phyloP scores from a whole-genome alignment of 1,140 invertebrate species.

The Tetramorium simillimum region DNA sequence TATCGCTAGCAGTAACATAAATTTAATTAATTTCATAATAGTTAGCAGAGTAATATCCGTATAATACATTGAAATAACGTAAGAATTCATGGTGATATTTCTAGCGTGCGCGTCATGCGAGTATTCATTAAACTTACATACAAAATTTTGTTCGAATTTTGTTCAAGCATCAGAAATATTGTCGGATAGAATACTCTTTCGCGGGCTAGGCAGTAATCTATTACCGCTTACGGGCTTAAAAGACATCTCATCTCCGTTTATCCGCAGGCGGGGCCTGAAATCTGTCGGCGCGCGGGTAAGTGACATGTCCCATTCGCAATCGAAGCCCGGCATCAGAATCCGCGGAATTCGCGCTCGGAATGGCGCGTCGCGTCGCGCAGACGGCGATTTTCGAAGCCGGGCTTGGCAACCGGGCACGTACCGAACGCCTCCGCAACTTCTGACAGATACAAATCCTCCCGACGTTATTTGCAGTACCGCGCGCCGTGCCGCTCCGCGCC shows the following conservation, averaged over 20 bases:
- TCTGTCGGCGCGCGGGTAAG: slow-evolving; percentile 64
- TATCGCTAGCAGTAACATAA: background rate
- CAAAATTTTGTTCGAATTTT: background rate
- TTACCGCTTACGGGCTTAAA: slow-evolving; percentile 35
- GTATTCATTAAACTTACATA: background rate
- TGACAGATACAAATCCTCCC: slow-evolving; percentile 83
- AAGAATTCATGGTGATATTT: background rate
- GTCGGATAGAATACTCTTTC: background rate
- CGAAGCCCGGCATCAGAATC: slow-evolving; percentile 67
- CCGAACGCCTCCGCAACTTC: slow-evolving; percentile 77
- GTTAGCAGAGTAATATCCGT: background rate
- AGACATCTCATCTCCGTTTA: slow-evolving; percentile 66
- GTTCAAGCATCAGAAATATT: background rate
- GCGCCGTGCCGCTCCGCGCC: slow-evolving; percentile 20
- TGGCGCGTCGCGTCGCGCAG: slow-evolving; percentile 51
- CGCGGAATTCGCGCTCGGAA: slow-evolving; percentile 71
- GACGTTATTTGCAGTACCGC: slow-evolving; percentile 80
- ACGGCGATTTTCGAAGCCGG: slow-evolving; percentile 67
- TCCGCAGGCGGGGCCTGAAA: slow-evolving; percentile 65
- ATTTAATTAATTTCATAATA: background rate
- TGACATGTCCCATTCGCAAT: slow-evolving; percentile 70
- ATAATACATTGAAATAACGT: background rate
- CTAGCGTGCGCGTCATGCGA: background rate
- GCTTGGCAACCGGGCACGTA: slow-evolving; percentile 69
- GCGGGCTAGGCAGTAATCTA: slow-evolving; percentile 29